phyloP scores from a whole-genome alignment of 2,888 invertebrate genomes.

The Litoditis marina region DNA sequence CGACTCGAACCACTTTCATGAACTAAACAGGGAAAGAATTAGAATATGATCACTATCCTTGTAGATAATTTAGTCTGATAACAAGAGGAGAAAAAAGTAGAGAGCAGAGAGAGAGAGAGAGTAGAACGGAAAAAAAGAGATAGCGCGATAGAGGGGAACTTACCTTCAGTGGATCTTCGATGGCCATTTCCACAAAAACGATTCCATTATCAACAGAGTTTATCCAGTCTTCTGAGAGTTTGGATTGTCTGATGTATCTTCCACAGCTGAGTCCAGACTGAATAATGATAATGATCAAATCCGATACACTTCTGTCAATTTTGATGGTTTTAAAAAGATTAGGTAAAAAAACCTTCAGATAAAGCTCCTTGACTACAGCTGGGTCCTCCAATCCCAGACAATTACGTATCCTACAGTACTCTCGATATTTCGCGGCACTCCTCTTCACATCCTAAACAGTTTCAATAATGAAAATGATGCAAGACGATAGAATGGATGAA shows the following conservation, averaged over 20 bases:
- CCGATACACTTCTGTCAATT: too few species aligned
- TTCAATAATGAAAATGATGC: too few species aligned
- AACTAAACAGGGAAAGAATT: slow-evolving; percentile 11
- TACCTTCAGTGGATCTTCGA: slow-evolving; percentile 20
- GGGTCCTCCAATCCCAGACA: slow-evolving; percentile 7
- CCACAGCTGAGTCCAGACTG: slow-evolving; percentile 10
- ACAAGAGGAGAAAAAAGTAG: too few species aligned
- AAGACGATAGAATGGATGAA: too few species aligned
- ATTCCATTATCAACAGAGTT: slow-evolving; percentile 24
- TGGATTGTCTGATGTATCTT: slow-evolving; percentile 19
- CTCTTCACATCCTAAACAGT: slow-evolving; percentile 3
- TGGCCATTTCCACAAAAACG: slow-evolving; percentile 25
- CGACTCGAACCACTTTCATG: slow-evolving; percentile 24
- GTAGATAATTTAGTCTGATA: too few species aligned
- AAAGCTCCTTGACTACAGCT: neutral
- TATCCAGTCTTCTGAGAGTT: slow-evolving; percentile 18
- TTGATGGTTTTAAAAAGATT: too few species aligned
- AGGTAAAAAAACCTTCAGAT: too few species aligned
- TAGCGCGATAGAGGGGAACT: neutral
- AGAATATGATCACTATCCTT: too few species aligned
- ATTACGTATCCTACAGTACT: slow-evolving; percentile 12
- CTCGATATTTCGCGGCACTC: slow-evolving; percentile 7
- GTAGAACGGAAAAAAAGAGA: neutral
- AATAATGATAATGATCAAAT: neutral
- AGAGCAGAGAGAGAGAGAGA: too few species aligned